These are phyloP conservation scores for Orgyia antiqua DNA, from an alignment of 2,888 invertebrate genomes.

Conservation along the genomic window DNA sequence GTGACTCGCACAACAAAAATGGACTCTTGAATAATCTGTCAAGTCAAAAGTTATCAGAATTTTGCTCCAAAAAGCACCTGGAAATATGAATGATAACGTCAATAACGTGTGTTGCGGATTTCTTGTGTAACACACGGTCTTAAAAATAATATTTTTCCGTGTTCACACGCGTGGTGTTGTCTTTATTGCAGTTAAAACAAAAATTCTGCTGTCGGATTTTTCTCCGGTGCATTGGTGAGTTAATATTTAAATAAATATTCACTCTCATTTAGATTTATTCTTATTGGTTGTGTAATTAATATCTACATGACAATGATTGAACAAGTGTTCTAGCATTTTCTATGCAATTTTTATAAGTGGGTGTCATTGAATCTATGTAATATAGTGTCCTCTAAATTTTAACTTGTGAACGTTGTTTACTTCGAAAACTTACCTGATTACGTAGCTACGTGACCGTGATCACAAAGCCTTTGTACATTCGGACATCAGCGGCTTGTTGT, in stretches of 20 bases:
- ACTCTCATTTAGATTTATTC: conserved; percentile 2
- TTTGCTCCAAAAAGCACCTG: conserved; percentile 54
- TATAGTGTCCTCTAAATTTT: not conserved
- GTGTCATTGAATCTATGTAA: not conserved
- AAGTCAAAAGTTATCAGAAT: conserved; percentile 45
- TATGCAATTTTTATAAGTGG: conserved; percentile 6
- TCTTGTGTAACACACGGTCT: conserved; percentile 27
- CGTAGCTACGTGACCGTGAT: conserved; percentile 24
- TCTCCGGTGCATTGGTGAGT: conserved; percentile 46
- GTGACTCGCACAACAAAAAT: too few relatives aligned
- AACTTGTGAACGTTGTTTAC: conserved; percentile 33
- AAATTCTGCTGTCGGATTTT: conserved; percentile 25
- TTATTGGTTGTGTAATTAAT: not conserved
- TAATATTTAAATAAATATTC: conserved; percentile 1
- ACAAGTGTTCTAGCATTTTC: too few relatives aligned
- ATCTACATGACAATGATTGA: too few relatives aligned
- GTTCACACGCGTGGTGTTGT: conserved; percentile 23
- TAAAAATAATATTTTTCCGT: conserved; percentile 35
- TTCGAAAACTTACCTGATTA: conserved; percentile 11
- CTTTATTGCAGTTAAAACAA: conserved; percentile 18
- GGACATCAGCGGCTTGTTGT: conserved; percentile 12
- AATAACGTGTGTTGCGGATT: conserved; percentile 36
- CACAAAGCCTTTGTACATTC: conserved; percentile 37
- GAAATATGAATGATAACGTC: conserved; percentile 65
- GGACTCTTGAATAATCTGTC: conserved; percentile 41